A percentile compares a stretch with the other conserved stretches of the same genome.
Evolutionary conservation across 2,797 vertebrate species (phyloP).

Genomic region (Nothura maculosa): DNA sequence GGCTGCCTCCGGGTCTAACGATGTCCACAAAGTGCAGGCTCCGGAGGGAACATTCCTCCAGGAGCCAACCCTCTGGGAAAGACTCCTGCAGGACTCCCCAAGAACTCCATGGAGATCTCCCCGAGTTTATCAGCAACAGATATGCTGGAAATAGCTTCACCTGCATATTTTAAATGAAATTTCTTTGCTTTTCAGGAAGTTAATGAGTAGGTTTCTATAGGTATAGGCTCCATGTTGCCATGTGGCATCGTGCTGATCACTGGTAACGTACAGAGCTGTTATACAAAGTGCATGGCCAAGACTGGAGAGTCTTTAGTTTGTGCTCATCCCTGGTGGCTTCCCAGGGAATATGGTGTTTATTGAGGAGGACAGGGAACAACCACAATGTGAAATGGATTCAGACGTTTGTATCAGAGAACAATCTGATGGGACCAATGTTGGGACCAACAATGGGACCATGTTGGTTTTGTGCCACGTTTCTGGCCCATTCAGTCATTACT

Average conservation of each 20-base stretch:
- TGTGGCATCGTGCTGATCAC: not conserved
- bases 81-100: not conserved
- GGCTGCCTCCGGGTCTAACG: not conserved
- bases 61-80: not conserved
- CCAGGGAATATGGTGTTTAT: not conserved
- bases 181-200: not conserved
- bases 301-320: not conserved
- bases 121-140: not conserved
- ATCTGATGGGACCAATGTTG: no score
- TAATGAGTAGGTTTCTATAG: not conserved
- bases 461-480: not conserved
- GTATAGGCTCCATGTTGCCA: not conserved
- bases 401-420: not conserved
- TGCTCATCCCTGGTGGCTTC: not conserved
- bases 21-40: not conserved
- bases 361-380: not conserved
- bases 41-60: not conserved
- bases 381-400: not conserved
- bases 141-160: not conserved
- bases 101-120: not conserved
- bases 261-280: not conserved
- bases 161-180: not conserved
- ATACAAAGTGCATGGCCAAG: not conserved
- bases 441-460: not conserved
- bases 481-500: constrained; percentile 12